phyloP scores from a whole-genome alignment of 2,888 invertebrate genomes.

The Flexamia atlantica region DNA sequence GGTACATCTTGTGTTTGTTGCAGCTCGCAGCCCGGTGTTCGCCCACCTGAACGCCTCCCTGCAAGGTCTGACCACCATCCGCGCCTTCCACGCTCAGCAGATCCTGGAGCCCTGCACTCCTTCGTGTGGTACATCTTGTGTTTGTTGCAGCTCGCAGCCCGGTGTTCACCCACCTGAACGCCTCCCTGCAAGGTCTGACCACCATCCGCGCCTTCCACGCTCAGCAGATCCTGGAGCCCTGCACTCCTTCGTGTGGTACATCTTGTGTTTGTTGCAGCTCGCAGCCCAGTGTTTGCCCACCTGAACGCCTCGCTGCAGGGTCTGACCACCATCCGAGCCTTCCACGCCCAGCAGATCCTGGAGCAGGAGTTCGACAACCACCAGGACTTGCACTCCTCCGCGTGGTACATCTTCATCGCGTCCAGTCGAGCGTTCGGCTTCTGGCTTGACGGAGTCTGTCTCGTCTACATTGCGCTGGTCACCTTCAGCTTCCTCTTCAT shows the following conservation, averaged over 20 bases:
- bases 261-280: conserved; percentile 82
- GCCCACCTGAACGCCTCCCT: no score
- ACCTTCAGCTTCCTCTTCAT: conserved; percentile 89
- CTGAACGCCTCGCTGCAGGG: conserved; percentile 94
- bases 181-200: conserved; percentile 92
- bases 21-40: no score
- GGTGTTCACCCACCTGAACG: conserved; percentile 95
- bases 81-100: no score
- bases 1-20: conserved; percentile 96
- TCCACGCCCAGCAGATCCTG: conserved; percentile 88
- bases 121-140: conserved; percentile 91
- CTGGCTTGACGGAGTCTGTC: conserved; percentile 93
- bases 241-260: conserved; percentile 90
- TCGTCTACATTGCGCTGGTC: conserved; percentile 90
- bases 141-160: conserved; percentile 89
- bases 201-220: conserved; percentile 95
- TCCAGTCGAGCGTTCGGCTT: conserved; percentile 96
- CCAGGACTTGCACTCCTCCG: conserved; percentile 79
- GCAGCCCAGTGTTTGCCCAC: conserved; percentile 97
- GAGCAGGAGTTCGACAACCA: conserved; percentile 88
- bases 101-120: conserved; percentile 79
- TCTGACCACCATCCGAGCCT: conserved; percentile 93
- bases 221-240: conserved; percentile 83
- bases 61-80: no score
- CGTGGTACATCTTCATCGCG: conserved; percentile 94